A percentile compares a stretch with the other conserved stretches of the same genome.
These are phyloP conservation scores for Sebastes oblongus DNA, from an alignment of 2,797 vertebrate species.

Conservation along the genomic window DNA sequence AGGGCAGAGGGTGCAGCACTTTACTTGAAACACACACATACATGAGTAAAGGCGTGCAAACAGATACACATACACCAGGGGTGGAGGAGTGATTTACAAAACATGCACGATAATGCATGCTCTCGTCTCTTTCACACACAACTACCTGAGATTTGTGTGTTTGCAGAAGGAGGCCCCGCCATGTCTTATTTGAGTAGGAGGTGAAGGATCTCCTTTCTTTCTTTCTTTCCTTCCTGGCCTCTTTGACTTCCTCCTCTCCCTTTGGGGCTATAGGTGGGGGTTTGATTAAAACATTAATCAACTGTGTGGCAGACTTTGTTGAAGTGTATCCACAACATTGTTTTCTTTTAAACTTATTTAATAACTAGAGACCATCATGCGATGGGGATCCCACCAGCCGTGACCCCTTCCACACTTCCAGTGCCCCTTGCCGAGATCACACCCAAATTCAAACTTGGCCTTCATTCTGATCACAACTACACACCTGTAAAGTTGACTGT, in stretches of 20 bases:
- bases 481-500: not conserved
- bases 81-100: slow-evolving; percentile 37
- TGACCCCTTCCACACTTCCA: not conserved
- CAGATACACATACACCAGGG: not conserved
- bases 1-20: slow-evolving; percentile 50
- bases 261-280: not conserved
- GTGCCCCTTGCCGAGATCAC: not conserved
- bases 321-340: not conserved
- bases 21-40: slow-evolving; percentile 38
- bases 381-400: not conserved
- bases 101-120: not conserved
- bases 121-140: not conserved
- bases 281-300: slow-evolving; percentile 11
- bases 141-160: slow-evolving; percentile 44
- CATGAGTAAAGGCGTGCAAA: not conserved
- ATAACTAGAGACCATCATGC: not conserved
- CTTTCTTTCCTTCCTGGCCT: not conserved
- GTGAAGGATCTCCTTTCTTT: slow-evolving; percentile 18
- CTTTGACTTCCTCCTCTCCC: slow-evolving; percentile 1
- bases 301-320: not conserved
- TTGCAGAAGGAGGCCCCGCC: slow-evolving; percentile 58
- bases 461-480: not conserved
- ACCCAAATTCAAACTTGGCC: not conserved
- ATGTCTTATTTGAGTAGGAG: slow-evolving; percentile 40
- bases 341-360: not conserved